Evolutionary conservation across 2,113 vertebrate species (phyloP).

Genomic region (rat (Rattus norvegicus)): DNA sequence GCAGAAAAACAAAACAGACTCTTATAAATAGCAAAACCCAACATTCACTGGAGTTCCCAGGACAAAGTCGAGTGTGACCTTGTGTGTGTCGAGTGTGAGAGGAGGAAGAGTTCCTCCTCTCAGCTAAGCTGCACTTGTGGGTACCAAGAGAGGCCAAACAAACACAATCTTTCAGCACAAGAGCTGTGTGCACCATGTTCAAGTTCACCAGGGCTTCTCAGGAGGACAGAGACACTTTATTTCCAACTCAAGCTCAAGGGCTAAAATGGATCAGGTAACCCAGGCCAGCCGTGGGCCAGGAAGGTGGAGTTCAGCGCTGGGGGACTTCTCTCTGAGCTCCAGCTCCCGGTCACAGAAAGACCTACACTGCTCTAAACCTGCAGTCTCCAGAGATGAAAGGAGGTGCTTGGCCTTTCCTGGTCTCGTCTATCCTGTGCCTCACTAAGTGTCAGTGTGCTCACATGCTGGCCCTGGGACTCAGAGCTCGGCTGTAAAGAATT

Average conservation of each 20-base stretch:
- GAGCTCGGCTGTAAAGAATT: fast-evolving
- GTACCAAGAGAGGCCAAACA: neutral
- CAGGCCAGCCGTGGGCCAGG: no score
- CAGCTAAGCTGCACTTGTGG: neutral
- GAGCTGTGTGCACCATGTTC: neutral
- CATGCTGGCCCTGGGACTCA: neutral
- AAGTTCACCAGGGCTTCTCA: constrained; percentile 22
- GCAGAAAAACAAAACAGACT: neutral
- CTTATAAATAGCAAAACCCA: neutral
- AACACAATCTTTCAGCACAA: neutral
- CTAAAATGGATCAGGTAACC: neutral
- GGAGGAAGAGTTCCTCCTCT: neutral
- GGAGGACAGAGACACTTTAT: neutral
- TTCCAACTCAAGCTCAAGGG: neutral
- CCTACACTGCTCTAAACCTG: fast-evolving
- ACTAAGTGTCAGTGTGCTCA: neutral
- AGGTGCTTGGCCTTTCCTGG: neutral
- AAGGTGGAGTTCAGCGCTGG: neutral
- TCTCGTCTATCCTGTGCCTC: neutral
- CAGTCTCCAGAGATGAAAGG: neutral
- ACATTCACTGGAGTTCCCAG: neutral
- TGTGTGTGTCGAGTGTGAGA: no score
- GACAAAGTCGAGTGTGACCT: neutral
- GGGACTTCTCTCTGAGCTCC: neutral
- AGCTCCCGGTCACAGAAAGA: neutral